phyloP scores from a whole-genome alignment of 2,797 vertebrate genomes.

The Micrastur ruficollis region DNA sequence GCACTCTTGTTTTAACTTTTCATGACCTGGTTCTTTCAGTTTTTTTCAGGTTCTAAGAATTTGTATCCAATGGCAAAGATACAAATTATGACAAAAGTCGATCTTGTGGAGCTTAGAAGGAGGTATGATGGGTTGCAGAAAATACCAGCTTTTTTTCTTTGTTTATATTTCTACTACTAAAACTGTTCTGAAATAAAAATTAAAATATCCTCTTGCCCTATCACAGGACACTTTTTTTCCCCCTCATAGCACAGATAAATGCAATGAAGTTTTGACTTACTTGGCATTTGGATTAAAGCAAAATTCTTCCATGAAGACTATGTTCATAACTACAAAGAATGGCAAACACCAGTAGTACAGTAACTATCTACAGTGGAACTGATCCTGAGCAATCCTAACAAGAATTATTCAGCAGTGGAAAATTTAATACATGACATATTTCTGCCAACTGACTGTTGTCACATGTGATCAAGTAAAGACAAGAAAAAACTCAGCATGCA shows the following conservation, averaged over 20 bases:
- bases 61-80: not conserved
- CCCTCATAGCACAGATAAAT: not conserved
- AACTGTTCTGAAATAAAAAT: not conserved
- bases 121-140: not conserved
- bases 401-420: not conserved
- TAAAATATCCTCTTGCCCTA: not conserved
- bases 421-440: not conserved
- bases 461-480: not conserved
- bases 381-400: not conserved
- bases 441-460: not conserved
- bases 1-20: not conserved
- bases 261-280: not conserved
- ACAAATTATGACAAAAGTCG: not conserved
- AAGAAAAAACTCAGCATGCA: not conserved
- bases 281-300: not conserved
- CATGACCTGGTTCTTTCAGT: not conserved
- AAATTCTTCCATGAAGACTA: not conserved
- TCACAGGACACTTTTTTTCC: not conserved
- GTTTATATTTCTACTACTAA: not conserved
- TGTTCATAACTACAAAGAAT: not conserved
- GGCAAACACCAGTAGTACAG: not conserved
- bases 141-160: not conserved
- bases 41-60: not conserved
- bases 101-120: not conserved
- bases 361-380: not conserved